A percentile compares a stretch with the other conserved stretches of the same genome.
phyloP scores from a whole-genome alignment of 2,797 vertebrate genomes.

The Limnodromus scolopaceus region DNA sequence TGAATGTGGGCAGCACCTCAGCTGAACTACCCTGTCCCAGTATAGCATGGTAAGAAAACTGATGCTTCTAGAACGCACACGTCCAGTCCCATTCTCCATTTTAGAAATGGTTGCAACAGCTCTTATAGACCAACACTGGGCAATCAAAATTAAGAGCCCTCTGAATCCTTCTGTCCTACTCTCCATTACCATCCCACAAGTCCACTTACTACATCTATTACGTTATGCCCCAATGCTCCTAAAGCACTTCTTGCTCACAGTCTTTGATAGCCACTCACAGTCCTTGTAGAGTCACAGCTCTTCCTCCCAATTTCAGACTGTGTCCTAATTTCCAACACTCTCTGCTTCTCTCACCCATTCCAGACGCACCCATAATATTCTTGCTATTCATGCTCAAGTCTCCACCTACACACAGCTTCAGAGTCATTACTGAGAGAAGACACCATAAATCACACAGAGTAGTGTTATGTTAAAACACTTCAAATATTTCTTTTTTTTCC shows the following conservation, averaged over 20 bases:
- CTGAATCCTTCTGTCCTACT: not conserved
- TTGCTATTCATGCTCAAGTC: not conserved
- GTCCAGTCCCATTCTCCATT: not conserved
- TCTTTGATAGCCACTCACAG: not conserved
- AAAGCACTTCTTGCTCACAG: not conserved
- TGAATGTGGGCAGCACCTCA: not conserved
- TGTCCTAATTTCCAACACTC: not conserved
- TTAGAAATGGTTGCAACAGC: not conserved
- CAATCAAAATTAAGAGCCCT: not conserved
- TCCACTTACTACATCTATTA: not conserved
- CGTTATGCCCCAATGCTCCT: not conserved
- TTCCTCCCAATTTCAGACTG: not conserved
- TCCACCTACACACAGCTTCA: not conserved
- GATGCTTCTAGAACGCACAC: not conserved
- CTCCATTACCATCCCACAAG: not conserved
- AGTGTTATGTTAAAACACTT: not conserved
- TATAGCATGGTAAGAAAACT: not conserved
- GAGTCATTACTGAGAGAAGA: not conserved
- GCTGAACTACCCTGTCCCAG: not conserved
- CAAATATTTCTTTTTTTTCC: not conserved
- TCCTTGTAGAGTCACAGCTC: not conserved
- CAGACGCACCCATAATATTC: not conserved
- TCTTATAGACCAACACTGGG: not conserved
- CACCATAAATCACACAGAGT: fast-evolving
- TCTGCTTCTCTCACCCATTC: not conserved